Conservation (phyloP, 2,113 vertebrate genomes). For the Oenanthe oenanthe region DNA sequence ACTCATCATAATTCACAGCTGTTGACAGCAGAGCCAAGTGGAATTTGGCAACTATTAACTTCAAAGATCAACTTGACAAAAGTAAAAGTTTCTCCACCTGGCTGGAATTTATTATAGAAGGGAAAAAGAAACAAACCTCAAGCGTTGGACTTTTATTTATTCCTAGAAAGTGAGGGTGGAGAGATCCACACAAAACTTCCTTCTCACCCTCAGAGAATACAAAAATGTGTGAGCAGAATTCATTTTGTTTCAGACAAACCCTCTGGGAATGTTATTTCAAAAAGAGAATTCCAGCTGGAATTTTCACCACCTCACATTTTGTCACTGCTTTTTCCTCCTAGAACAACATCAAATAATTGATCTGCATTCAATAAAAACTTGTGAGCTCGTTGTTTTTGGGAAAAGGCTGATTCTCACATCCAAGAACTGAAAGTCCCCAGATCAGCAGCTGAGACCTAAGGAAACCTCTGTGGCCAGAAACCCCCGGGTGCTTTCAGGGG, state of each 20-base stretch:
- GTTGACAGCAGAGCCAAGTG: background rate
- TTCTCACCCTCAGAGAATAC: background rate
- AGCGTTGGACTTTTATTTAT: accelerated
- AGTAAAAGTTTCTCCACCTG: background rate
- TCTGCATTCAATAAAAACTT: background rate
- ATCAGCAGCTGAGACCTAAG: background rate
- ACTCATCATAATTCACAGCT: accelerated
- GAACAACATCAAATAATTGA: no score
- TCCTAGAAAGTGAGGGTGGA: background rate
- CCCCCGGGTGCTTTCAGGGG: background rate
- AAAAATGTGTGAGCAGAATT: background rate
- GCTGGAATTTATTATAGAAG: background rate
- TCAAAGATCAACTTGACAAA: background rate
- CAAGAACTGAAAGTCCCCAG: background rate
- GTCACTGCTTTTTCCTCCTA: background rate
- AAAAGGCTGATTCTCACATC: background rate
- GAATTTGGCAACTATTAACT: background rate
- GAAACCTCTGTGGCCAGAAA: background rate
- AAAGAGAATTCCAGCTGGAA: background rate
- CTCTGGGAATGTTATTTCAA: background rate
- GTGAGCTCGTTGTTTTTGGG: accelerated
- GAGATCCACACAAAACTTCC: background rate
- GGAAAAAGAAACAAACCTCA: background rate
- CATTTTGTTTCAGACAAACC: background rate
- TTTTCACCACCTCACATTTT: accelerated